Evolutionary conservation across 1,140 invertebrate genomes (phyloP).

Genomic region (Antheraea pernyi): DNA sequence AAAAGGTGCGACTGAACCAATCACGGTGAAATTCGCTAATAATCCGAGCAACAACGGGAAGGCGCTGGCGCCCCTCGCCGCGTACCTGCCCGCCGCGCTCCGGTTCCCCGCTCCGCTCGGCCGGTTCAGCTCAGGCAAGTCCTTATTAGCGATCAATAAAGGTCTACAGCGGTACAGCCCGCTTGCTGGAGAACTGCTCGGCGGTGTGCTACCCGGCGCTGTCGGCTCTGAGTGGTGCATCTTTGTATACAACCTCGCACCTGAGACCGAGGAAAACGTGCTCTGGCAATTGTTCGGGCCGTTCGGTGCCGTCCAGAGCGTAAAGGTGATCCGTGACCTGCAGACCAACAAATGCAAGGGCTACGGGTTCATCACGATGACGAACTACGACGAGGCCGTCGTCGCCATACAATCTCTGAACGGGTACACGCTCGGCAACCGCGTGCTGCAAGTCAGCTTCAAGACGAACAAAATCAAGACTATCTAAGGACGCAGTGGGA

Average conservation of each 20-base stretch:
- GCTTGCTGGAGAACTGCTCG: slow-evolving; percentile 93
- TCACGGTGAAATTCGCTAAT: slow-evolving; percentile 99
- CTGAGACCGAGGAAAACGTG: slow-evolving; percentile 98
- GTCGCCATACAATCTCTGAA: slow-evolving; percentile 98
- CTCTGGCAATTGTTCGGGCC: slow-evolving; percentile 99
- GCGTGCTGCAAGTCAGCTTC: slow-evolving; percentile 99
- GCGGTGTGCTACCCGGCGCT: slow-evolving; percentile 78
- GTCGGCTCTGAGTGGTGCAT: slow-evolving; percentile 95
- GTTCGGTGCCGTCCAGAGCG: slow-evolving; percentile 98
- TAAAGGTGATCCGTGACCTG: slow-evolving; percentile 98
- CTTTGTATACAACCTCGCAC: slow-evolving; percentile 99
- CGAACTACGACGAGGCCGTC: slow-evolving; percentile 98
- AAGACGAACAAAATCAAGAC: slow-evolving; percentile 97
- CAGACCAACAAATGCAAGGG: slow-evolving; percentile 99
- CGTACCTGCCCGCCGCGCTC: slow-evolving; percentile 91
- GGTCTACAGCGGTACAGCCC: slow-evolving; percentile 92
- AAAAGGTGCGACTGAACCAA: slow-evolving; percentile 96
- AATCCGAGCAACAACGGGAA: slow-evolving; percentile 97
- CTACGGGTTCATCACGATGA: slow-evolving; percentile 99
- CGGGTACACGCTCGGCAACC: slow-evolving; percentile 97
- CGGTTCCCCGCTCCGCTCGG: slow-evolving; percentile 79
- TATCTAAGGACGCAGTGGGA: slow-evolving; percentile 82
- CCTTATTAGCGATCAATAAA: slow-evolving; percentile 82
- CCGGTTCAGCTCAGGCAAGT: slow-evolving; percentile 89
- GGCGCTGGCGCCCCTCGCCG: slow-evolving; percentile 93